Evolutionary conservation across 2,888 invertebrate species (phyloP).

Genomic region (Eurytoma californica): DNA sequence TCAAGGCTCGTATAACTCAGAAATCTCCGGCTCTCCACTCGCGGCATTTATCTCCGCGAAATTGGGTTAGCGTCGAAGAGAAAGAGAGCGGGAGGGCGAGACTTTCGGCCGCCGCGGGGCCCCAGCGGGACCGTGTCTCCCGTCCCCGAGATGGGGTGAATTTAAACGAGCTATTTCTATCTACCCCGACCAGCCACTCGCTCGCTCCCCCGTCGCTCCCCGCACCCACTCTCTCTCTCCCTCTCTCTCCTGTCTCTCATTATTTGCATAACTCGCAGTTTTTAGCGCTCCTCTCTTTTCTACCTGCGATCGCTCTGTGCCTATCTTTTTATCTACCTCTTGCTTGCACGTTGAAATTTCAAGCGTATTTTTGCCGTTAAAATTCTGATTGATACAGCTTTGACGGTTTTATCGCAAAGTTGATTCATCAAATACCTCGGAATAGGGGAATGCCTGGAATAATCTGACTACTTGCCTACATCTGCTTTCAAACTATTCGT

Average conservation of each 20-base stretch:
- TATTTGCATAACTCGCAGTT: slow-evolving; percentile 50
- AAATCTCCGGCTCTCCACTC: slow-evolving; percentile 46
- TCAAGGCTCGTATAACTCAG: slow-evolving; percentile 40
- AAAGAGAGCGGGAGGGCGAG: slow-evolving; percentile 19
- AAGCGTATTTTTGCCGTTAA: no score
- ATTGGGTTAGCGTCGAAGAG: slow-evolving; percentile 67
- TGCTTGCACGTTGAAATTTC: no score
- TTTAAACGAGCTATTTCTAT: slow-evolving; percentile 56
- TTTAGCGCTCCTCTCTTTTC: slow-evolving; percentile 9
- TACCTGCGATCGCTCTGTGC: no score
- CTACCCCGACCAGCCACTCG: background rate
- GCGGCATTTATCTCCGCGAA: slow-evolving; percentile 68
- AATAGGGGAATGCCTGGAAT: no score
- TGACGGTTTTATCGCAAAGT: no score
- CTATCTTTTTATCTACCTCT: no score
- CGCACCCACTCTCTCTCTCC: slow-evolving; percentile 7
- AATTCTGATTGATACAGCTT: no score
- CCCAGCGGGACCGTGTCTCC: slow-evolving; percentile 40
- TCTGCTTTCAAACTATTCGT: no score
- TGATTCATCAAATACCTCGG: no score
- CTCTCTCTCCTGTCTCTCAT: slow-evolving; percentile 24
- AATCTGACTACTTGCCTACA: no score
- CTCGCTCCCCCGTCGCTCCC: background rate
- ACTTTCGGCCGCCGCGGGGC: slow-evolving; percentile 44
- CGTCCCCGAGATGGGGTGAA: slow-evolving; percentile 42